Percentiles rank a stretch among this genome's conserved stretches.
These are phyloP conservation scores for Triplophysa rosa DNA, from an alignment of 2,113 vertebrate species.

Conservation along the genomic window DNA sequence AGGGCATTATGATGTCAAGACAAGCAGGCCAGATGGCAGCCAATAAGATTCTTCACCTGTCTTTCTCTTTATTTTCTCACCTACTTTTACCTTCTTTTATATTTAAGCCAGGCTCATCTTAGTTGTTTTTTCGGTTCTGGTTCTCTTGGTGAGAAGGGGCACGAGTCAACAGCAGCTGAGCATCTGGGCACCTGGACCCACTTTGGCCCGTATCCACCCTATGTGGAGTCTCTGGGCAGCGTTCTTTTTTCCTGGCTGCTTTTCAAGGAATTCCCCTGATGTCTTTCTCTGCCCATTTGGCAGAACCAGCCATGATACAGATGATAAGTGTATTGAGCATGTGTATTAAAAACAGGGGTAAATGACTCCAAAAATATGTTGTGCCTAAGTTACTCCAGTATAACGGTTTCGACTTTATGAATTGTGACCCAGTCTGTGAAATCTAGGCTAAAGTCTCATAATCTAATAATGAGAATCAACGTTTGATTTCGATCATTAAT, in stretches of 20 bases:
- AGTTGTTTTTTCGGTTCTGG: not conserved
- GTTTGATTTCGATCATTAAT: too few species aligned
- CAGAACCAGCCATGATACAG: not conserved
- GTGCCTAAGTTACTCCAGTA: too few species aligned
- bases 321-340: conserved; percentile 18
- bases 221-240: not conserved
- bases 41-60: conserved; percentile 45
- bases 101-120: conserved; percentile 65
- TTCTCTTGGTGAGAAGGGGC: conserved; percentile 1
- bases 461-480: too few species aligned
- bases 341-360: not conserved
- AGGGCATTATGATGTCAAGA: conserved; percentile 69
- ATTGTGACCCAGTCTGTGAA: too few species aligned
- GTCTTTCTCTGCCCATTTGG: conserved; percentile 18
- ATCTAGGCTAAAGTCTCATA: too few species aligned
- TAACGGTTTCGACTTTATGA: not conserved
- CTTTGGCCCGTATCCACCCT: conserved; percentile 1
- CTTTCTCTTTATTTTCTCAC: conserved; percentile 42
- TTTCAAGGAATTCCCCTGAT: conserved; percentile 39
- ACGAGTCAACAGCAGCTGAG: not conserved
- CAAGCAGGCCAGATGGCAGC: conserved; percentile 63
- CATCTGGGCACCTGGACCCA: conserved; percentile 7
- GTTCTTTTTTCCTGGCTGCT: conserved; percentile 15
- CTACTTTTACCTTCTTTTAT: not conserved
- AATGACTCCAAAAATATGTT: too few species aligned